Base-by-base conservation (phyloP, 1,140 invertebrate genomes). In the Aphaenogaster floridana region DNA sequence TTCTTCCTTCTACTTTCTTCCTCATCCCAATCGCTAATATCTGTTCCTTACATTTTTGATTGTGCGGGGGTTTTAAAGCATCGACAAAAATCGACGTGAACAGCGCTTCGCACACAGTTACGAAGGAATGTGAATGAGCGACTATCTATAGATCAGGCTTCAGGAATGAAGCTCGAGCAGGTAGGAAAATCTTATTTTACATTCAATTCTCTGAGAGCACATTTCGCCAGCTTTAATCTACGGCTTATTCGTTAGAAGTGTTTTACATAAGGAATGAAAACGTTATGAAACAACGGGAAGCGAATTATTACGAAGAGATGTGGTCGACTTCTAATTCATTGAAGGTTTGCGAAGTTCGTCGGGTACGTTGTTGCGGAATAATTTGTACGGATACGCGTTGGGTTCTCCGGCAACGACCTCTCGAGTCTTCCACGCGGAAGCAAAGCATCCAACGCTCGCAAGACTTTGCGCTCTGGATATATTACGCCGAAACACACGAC, bases 401-500 rank as follows among this genome's bases (percentile, higher is more conserved):
- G 52, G 9, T 42, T 74, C 36, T 59, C 50, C 39, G 28, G 13
- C 15, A 66, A 15, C 63, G 76, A 42, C 39, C 17, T 17, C 50
- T 9, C 34, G 15, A 69, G n/a, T 6, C 13, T 45, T 72, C 39
- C 48, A 77, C 63, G 61, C 61, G 86, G 86, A 86, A 86, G 86
- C 68, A 17, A 87, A 59, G 81, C 42, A 21, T 50, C 15, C 21
- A 50, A 28, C 21, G 57, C 17, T 64, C 45, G 61, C 21, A 15
- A 39, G 66, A 64, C 36, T 71, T 42, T 15, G 17, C 59, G 48
- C 45, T 48, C 39, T 15, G 57, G 17, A 15, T 86, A 86, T 68
- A 71, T 84, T 87, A 85, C 68, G 68, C 68, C 68, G 59, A 64
- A 78, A 87, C 54, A 50, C 63, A 66, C 52, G 69, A 76, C 42